A percentile compares a stretch with the other conserved stretches of the same genome.
Conservation (phyloP, 2,888 invertebrate species). For the Patella depressa region DNA sequence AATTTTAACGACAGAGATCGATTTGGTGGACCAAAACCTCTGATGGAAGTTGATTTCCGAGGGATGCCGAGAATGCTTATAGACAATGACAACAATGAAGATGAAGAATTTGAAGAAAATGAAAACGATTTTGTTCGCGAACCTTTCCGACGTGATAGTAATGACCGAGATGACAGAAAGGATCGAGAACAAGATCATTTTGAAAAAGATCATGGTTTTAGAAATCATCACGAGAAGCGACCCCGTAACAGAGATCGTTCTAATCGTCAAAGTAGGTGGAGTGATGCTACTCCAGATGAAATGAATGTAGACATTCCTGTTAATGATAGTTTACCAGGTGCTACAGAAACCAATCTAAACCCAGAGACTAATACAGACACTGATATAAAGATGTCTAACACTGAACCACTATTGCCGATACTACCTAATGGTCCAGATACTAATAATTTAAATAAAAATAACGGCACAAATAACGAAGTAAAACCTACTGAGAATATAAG, state of each 20-base stretch:
- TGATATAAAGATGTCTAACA: neutral
- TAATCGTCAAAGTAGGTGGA: constrained; percentile 45
- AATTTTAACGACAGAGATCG: constrained; percentile 26
- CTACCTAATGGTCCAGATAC: neutral
- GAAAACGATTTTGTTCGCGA: constrained; percentile 25
- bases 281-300: constrained; percentile 36
- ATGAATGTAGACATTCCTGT: neutral
- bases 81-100: constrained; percentile 36
- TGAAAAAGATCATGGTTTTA: constrained; percentile 4
- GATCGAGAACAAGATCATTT: constrained; percentile 27
- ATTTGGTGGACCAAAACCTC: constrained; percentile 35
- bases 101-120: constrained; percentile 29
- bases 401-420: neutral
- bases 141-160: constrained; percentile 23
- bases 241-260: constrained; percentile 26
- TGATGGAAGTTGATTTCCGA: constrained; percentile 31
- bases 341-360: neutral
- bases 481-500: neutral
- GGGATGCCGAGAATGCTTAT: constrained; percentile 31
- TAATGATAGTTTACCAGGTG: neutral
- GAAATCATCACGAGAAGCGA: constrained; percentile 16
- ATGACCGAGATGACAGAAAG: constrained; percentile 29
- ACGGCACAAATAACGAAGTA: neutral
- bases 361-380: neutral
- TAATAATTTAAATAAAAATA: neutral